Base-by-base conservation (phyloP, 2,797 vertebrate species). In the Leucoraja ocellata region DNA sequence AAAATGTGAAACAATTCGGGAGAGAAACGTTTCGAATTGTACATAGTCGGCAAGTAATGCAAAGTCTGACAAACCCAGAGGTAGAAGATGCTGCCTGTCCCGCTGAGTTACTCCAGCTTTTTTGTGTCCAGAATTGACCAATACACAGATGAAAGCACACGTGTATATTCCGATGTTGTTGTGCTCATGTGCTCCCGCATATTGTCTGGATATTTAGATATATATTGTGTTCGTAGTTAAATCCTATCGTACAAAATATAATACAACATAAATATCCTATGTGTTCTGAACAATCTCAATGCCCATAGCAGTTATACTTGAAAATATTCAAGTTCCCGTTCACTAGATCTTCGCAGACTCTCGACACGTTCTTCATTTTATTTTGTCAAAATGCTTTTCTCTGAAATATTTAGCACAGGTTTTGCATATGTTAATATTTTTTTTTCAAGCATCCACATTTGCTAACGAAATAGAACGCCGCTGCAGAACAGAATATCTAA, bases 401-500 rank as follows among this genome's bases (percentile, higher is more conserved):
- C 10, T 54, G 68, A 76, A 74, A 92, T 13, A 92, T 54, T 92
- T 76, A n/a, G 73, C 39, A 14, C 11, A 76, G 71, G 76, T 76
- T 74, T 71, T 58, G 18, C 39, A 74, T 28, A 74, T 74, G 32
- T 91, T 54, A 39, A 91, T 91, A 32, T 91, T n/a, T 74, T 32
- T n/a, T 54, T 46, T 61, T 71, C 63, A 88, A 88, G n/a, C 36
- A 16, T 10, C 16, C 21, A 68, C 63, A 36, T 65, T 65, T 68
- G 61, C 61, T 54, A 92, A 76, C 88, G 68, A 39, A 39, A 90
- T 54, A 91, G 71, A 95, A 96, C 97, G 96, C 95, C 96, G 96
- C 95, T 97, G 96, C 96, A 97, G 96, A 97, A 96, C 94, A 96
- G 96, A 96, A 97, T 96, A 96, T 96, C 96, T 97, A 97, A 97